phyloP scores from a whole-genome alignment of 2,113 vertebrate genomes.

The Pomatorhinus ruficollis region DNA sequence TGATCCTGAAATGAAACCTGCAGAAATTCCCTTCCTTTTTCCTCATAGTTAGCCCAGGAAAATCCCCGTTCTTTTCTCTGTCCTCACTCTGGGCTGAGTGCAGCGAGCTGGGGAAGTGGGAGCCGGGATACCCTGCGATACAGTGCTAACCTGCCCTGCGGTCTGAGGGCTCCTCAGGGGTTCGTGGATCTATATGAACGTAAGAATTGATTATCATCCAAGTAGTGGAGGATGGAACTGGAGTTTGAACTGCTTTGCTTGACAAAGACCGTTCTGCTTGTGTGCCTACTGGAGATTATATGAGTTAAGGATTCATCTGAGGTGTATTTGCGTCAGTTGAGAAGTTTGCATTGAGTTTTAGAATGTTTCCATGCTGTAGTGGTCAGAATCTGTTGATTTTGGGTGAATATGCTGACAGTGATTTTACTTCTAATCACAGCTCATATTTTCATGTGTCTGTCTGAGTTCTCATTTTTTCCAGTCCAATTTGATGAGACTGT shows the following conservation, averaged over 20 bases:
- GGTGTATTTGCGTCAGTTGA: background rate
- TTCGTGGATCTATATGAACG: rapidly evolving
- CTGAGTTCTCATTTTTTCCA: background rate
- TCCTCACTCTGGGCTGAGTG: background rate
- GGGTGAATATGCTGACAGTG: background rate
- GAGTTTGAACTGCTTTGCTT: background rate
- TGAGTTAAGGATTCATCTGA: background rate
- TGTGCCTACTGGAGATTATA: background rate
- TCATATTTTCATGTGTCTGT: background rate
- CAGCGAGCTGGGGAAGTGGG: background rate
- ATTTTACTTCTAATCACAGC: background rate
- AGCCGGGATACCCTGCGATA: no score
- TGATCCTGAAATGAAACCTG: background rate
- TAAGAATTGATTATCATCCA: background rate
- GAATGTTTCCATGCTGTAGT: background rate
- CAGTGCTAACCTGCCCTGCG: background rate
- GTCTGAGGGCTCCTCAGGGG: background rate
- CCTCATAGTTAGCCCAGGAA: rapidly evolving
- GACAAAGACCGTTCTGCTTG: background rate
- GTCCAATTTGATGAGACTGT: background rate
- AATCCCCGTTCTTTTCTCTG: no score
- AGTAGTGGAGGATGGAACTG: rapidly evolving
- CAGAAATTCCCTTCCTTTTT: no score
- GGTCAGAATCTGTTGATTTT: background rate
- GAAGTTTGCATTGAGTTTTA: background rate